A percentile compares a stretch with the other conserved stretches of the same genome.
phyloP scores from a whole-genome alignment of 2,113 vertebrate species.

The Ursus arctos region DNA sequence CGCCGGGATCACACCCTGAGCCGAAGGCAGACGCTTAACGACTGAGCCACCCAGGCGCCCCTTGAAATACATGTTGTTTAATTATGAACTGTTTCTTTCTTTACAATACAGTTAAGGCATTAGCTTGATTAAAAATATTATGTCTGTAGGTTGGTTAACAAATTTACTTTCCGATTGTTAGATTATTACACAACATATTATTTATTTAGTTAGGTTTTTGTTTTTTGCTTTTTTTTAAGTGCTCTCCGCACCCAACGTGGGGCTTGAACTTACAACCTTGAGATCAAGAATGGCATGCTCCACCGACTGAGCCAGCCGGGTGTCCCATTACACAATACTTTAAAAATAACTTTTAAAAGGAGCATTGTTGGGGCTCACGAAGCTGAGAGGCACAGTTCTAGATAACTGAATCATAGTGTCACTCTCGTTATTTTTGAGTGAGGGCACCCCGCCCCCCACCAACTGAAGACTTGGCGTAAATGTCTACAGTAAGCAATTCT shows the following conservation, averaged over 20 bases:
- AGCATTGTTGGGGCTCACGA: not conserved
- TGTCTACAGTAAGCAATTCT: not conserved
- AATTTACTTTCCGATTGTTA: constrained; percentile 9
- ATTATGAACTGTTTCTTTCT: not conserved
- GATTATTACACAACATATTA: not conserved
- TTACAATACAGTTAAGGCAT: not conserved
- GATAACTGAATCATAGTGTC: not conserved
- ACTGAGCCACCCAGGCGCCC: too few species aligned
- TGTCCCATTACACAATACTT: not conserved
- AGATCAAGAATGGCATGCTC: not conserved
- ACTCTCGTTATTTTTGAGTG: not conserved
- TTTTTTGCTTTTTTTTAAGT: not conserved
- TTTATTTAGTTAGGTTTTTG: not conserved
- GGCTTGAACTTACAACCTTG: too few species aligned
- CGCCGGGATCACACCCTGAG: too few species aligned
- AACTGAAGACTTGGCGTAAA: not conserved
- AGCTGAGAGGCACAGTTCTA: not conserved
- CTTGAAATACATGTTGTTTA: not conserved
- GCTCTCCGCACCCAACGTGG: not conserved
- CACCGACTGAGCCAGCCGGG: too few species aligned
- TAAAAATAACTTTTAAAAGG: not conserved
- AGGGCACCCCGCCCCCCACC: not conserved
- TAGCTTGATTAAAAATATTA: not conserved
- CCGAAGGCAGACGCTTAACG: too few species aligned
- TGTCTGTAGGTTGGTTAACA: not conserved